Evolutionary conservation across 1,140 invertebrate species (phyloP), one percentile per base, ranked within the genome.

Genomic region (Aphis gossypii): DNA sequence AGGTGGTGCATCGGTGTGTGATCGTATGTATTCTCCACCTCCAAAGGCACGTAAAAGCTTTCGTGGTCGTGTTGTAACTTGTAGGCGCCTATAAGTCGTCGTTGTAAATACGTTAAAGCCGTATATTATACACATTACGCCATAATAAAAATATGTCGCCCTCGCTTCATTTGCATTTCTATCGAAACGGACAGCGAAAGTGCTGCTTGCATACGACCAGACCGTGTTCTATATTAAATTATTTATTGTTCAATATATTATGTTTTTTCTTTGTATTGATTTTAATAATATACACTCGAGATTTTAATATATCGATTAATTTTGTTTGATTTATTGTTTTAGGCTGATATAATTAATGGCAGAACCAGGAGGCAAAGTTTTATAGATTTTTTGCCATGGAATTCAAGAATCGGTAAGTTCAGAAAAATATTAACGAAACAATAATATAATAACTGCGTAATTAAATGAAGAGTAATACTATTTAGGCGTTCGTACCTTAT

Each of bases 311-410:
- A 51, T 88, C 20, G n/a, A 54, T 48, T 38, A 35, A 38, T 54
- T 89, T 83, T 25, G 41, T 54, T 93, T 51, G 11, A 14, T 60
- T 60, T 60, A 14, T 86, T 51, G 46, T 84, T 84, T 30, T 35
- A 93, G 92, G 5, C 82, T 30, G 35, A 92, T 1, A 41, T 23
- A 25, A 35, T 35, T 35, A 93, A 86, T 48, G 48, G 48, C 25
- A 82, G 92, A 8, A 93, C 68, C 76, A 54, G 21, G 48, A 93
- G 92, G 21, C 92, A 93, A 25, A 93, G 82, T 86, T 93, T 93
- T 18, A 11, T 86, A 25, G 92, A 93, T 20, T 82, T 93, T n/a
- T 51, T 93, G 76, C 92, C 92, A n/a, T 93, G 82, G 82, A 93
- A 93, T 51, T 46, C 82, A 83, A 93, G 92, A 18, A 84, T 35